A percentile compares a stretch with the other conserved stretches of the same genome.
Conservation (phyloP, 2,888 invertebrate species). For the Standfussiana lucernea region DNA sequence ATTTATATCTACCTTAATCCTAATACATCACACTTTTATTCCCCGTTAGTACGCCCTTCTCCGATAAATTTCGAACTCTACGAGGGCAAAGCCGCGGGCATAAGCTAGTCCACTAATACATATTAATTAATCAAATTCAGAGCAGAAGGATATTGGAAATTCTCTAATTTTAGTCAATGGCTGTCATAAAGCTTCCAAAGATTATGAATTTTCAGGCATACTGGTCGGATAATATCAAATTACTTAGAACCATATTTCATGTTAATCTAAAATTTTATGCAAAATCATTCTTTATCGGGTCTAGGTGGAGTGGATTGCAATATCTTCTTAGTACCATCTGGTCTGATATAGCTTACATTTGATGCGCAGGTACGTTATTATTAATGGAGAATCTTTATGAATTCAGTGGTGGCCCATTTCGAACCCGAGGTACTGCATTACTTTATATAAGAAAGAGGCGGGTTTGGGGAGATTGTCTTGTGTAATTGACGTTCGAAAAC, state of each 20-base stretch:
- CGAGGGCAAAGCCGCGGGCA: not conserved
- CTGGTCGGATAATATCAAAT: conserved; percentile 17
- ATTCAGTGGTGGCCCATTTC: too few species aligned
- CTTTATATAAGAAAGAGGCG: too few species aligned
- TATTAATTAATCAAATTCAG: conserved; percentile 31
- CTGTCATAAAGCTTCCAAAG: conserved; percentile 17
- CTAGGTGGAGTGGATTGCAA: conserved; percentile 1
- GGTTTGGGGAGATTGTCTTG: too few species aligned
- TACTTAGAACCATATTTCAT: conserved; percentile 39
- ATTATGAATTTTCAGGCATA: conserved; percentile 35
- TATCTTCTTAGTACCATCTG: conserved; percentile 13
- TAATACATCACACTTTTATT: too few species aligned
- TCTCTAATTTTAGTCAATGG: conserved; percentile 27
- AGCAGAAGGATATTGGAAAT: conserved; percentile 40
- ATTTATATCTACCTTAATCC: too few species aligned
- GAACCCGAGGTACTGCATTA: too few species aligned
- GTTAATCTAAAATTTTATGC: conserved; percentile 30
- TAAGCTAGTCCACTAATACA: not conserved
- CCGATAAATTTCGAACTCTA: not conserved
- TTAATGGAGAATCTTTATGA: not conserved
- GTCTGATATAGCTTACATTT: not conserved
- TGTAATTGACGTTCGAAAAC: too few species aligned
- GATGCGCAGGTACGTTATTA: too few species aligned
- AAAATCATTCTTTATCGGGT: conserved; percentile 23
- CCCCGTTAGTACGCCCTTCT: not conserved